Conservation (phyloP, 2,113 vertebrate genomes). For the Ochotona curzoniae region DNA sequence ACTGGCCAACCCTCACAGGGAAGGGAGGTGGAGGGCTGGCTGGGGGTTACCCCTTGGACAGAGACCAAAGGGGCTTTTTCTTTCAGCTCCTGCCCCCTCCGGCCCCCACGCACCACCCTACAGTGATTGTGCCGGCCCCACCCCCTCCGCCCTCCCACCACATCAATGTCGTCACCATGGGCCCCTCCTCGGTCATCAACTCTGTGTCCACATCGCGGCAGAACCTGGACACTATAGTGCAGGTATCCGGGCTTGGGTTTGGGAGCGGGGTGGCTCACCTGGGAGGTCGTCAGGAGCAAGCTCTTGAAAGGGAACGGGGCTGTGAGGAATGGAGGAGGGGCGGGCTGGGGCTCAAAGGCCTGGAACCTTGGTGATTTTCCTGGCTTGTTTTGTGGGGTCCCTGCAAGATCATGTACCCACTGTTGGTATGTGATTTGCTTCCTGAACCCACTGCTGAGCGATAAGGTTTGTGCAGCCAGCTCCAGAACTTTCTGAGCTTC, state of each 20-base stretch:
- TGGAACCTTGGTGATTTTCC: background rate
- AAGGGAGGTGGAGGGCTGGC: background rate
- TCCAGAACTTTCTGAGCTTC: background rate
- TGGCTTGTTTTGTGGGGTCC: too few species aligned
- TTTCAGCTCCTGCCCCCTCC: slow-evolving; percentile 92
- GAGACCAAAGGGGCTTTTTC: slow-evolving; percentile 29
- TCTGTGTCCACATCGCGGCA: slow-evolving; percentile 97
- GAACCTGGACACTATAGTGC: slow-evolving; percentile 99
- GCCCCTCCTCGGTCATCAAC: slow-evolving; percentile 96
- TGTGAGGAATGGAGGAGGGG: background rate
- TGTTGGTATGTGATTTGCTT: background rate
- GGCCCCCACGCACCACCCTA: slow-evolving; percentile 96
- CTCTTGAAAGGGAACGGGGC: background rate
- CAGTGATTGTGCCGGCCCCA: slow-evolving; percentile 96
- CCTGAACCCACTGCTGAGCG: background rate
- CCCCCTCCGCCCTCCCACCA: slow-evolving; percentile 92
- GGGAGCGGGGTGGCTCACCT: background rate
- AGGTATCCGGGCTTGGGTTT: slow-evolving; percentile 85
- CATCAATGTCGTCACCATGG: slow-evolving; percentile 98
- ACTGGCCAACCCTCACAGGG: background rate
- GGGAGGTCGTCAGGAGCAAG: background rate
- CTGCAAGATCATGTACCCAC: background rate
- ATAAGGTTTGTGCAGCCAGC: background rate
- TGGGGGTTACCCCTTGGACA: fast-evolving
- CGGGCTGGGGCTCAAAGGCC: too few species aligned